These are phyloP conservation scores for Lampris incognitus DNA, from an alignment of 2,113 vertebrate genomes.

Conservation along the genomic window DNA sequence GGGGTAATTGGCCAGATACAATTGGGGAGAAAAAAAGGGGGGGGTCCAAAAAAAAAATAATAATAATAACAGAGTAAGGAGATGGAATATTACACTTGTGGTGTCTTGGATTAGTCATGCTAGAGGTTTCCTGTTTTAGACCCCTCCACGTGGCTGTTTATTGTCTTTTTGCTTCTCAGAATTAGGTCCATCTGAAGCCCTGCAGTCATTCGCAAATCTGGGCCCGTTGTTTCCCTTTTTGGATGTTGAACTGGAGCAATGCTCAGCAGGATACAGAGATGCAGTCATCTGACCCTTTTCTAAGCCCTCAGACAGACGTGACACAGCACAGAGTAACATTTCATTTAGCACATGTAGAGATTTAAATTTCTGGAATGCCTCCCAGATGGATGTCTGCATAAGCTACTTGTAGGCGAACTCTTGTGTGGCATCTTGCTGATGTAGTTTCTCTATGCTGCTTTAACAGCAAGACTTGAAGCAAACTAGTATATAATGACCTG, in stretches of 20 bases:
- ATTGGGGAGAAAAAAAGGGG: too few species aligned
- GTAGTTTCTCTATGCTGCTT: not conserved
- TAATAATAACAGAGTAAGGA: too few species aligned
- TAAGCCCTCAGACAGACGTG: constrained; percentile 54
- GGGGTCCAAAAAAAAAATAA: too few species aligned
- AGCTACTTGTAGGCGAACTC: not conserved
- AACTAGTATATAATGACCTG: constrained; percentile 1
- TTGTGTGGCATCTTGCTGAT: not conserved
- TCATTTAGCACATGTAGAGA: constrained; percentile 29
- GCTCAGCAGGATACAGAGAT: constrained; percentile 73
- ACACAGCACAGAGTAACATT: constrained; percentile 40
- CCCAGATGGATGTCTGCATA: constrained; percentile 1
- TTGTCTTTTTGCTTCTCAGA: constrained; percentile 55
- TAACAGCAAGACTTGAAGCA: constrained; percentile 10
- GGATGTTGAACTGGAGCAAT: constrained; percentile 73
- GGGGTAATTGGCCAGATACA: too few species aligned
- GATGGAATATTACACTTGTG: not conserved
- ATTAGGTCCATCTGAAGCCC: constrained; percentile 66
- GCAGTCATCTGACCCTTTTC: constrained; percentile 72
- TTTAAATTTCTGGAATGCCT: constrained; percentile 31
- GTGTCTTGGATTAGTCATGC: constrained; percentile 46
- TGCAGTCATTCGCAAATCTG: constrained; percentile 75
- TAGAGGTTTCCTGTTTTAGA: constrained; percentile 28
- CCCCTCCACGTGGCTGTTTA: constrained; percentile 32
- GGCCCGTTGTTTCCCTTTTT: constrained; percentile 76